Conservation (phyloP, 1,140 invertebrate species). For the Drosophila mauritiana region DNA sequence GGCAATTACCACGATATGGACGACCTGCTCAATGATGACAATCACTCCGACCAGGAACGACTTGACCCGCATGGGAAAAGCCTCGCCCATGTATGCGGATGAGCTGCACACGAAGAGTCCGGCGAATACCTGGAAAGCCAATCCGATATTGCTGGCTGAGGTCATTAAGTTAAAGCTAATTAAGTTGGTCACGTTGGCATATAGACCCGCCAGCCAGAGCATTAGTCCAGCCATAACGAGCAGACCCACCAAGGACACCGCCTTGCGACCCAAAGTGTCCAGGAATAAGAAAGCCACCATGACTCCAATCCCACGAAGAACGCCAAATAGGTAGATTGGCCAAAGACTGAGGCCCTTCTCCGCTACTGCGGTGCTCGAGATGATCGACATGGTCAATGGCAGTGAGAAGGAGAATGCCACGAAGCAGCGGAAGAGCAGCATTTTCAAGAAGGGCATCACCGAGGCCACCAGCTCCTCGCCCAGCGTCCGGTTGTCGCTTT, state of each 20-base stretch:
- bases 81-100: conserved; percentile 64
- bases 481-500: conserved; percentile 30
- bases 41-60: conserved; percentile 54
- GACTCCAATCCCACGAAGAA: conserved; percentile 50
- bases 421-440: conserved; percentile 58
- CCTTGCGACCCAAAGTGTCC: conserved; percentile 65
- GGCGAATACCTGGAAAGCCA: conserved; percentile 65
- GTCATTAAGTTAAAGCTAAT: conserved; percentile 34
- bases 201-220: conserved; percentile 60
- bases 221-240: conserved; percentile 59
- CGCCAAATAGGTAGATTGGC: conserved; percentile 50
- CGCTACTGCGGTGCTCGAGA: conserved; percentile 19
- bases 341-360: conserved; percentile 28
- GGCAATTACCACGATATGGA: conserved; percentile 68
- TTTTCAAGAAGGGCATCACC: conserved; percentile 51
- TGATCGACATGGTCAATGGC: conserved; percentile 53
- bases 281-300: conserved; percentile 31
- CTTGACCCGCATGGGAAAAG: conserved; percentile 65
- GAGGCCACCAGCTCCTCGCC: conserved; percentile 37
- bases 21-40: conserved; percentile 55
- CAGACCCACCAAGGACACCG: conserved; percentile 44
- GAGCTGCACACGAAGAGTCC: conserved; percentile 63
- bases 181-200: conserved; percentile 12
- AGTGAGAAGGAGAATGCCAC: conserved; percentile 68
- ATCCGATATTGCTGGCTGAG: conserved; percentile 37